Evolutionary conservation across 2,888 invertebrate genomes (phyloP), one percentile per base, ranked within the genome.

Genomic region (Pelosia muscerda): DNA sequence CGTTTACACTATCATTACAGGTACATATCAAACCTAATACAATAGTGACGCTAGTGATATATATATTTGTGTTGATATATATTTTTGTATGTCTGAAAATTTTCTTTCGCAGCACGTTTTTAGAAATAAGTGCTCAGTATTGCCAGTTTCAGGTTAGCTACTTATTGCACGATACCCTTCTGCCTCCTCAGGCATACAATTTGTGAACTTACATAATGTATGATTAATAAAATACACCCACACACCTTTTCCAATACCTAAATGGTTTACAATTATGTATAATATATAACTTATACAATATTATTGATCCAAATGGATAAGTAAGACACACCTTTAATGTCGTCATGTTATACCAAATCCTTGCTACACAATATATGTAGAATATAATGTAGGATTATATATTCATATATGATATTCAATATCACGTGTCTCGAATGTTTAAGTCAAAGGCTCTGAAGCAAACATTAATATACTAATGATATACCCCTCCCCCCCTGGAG

Each of bases 381-480:
- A 49, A 49, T 49, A 49, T 49, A 49, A 49, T n/a, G n/a, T 49
- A 5, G n/a, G n/a, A 49, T 49, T 49, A 49, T 49, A n/a, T 49
- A n/a, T 19, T 19, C 4, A 15, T 38, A 38, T 38, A 1, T 42
- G 42, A 19, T 42, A 42, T 42, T 42, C 34, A 34, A 34, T 34
- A 34, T 34, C 42, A 49, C 49, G 49, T 49, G 49, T 49, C n/a
- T n/a, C 49, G n/a, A 49, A 49, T 49, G n/a, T 49, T 49, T 0
- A 25, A 59, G 25, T 4, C 25, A 55, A 59, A 38, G 23, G 23
- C 59, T 59, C 59, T 34, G 23, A 23, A 59, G 23, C 23, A 23
- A 59, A 59, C 34, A 59, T 22, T 59, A 15, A 34, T 59, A 34
- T n/a, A n/a, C n/a, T n/a, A n/a, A n/a, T n/a, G n/a, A n/a, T n/a